phyloP scores from a whole-genome alignment of 2,888 invertebrate species.

The Uloborus plumipes region DNA sequence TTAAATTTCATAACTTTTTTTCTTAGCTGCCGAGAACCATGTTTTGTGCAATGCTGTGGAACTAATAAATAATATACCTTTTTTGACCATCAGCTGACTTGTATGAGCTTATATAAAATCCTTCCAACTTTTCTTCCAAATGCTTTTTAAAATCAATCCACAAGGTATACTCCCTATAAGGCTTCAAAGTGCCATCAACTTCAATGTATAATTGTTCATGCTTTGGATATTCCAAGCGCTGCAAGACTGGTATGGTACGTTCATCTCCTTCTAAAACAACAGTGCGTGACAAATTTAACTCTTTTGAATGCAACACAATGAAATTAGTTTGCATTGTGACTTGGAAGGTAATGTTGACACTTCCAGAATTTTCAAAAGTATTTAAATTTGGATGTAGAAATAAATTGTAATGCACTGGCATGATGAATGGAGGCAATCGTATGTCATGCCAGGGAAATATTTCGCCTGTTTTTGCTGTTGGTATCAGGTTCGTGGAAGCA shows the following conservation, averaged over 20 bases:
- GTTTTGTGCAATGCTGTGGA: no score
- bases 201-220: constrained; percentile 82
- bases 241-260: constrained; percentile 78
- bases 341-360: constrained; percentile 69
- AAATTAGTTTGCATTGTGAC: constrained; percentile 69
- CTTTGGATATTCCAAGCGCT: constrained; percentile 82
- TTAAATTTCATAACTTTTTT: no score
- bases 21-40: no score
- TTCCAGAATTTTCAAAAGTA: constrained; percentile 89
- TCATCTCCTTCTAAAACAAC: constrained; percentile 78
- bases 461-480: constrained; percentile 80
- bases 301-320: constrained; percentile 71
- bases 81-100: constrained; percentile 77
- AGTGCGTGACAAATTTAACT: constrained; percentile 76
- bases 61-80: constrained; percentile 73
- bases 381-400: constrained; percentile 94
- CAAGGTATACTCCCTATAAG: constrained; percentile 82
- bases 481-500: constrained; percentile 64
- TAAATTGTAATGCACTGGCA: constrained; percentile 87
- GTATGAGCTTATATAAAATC: constrained; percentile 90
- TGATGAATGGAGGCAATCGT: constrained; percentile 82
- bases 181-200: constrained; percentile 38
- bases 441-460: constrained; percentile 83
- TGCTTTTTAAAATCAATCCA: constrained; percentile 87
- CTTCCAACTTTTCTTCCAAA: constrained; percentile 86